A percentile compares a stretch with the other conserved stretches of the same genome.
Conservation (phyloP, 2,888 invertebrate species). For the Pseudolycoriella hygida region DNA sequence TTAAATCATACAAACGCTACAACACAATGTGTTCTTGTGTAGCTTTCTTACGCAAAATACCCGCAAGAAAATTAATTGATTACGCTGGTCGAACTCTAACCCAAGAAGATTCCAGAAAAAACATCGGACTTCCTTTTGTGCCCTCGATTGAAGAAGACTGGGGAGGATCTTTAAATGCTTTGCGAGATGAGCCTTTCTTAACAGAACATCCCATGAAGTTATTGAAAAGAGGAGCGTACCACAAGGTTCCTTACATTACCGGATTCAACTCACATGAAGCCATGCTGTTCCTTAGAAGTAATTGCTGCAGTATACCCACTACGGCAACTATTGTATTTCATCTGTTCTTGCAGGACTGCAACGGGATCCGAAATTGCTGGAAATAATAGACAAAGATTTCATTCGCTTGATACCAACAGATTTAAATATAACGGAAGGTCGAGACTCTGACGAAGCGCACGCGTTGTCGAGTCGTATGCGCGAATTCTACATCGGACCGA, state of each 20-base stretch:
- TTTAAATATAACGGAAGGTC: constrained; percentile 24
- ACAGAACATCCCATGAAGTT: constrained; percentile 32
- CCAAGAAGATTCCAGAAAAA: constrained; percentile 36
- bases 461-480: constrained; percentile 32
- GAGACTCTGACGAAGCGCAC: constrained; percentile 20
- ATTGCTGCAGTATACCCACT: constrained; percentile 15
- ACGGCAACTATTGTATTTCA: background rate
- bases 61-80: constrained; percentile 38
- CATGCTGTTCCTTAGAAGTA: constrained; percentile 41
- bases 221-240: constrained; percentile 28
- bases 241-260: constrained; percentile 40
- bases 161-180: constrained; percentile 18
- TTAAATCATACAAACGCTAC: too few relatives aligned
- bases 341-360: constrained; percentile 31
- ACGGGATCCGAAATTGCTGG: constrained; percentile 36
- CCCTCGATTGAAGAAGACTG: constrained; percentile 28
- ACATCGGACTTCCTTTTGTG: constrained; percentile 40
- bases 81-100: constrained; percentile 35
- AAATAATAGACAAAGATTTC: constrained; percentile 37
- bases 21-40: too few relatives aligned
- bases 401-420: constrained; percentile 37
- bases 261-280: constrained; percentile 49
- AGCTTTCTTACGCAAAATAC: constrained; percentile 39
- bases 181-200: constrained; percentile 32
- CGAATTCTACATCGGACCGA: constrained; percentile 38